phyloP scores from a whole-genome alignment of 2,797 vertebrate genomes.

The Megalops cyprinoides region DNA sequence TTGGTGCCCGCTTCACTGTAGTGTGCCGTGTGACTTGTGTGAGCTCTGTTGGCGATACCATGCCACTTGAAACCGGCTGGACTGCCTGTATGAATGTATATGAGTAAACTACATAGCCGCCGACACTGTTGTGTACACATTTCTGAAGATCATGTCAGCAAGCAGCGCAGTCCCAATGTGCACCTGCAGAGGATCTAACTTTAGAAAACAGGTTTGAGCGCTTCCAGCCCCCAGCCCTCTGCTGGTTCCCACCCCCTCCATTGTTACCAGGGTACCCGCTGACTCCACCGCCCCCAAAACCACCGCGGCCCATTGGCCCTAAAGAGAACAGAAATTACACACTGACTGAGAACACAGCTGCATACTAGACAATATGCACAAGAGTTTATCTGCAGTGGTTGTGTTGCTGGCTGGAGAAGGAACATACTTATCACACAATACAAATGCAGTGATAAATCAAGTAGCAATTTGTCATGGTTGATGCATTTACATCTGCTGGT shows the following conservation, averaged over 20 bases:
- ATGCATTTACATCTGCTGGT: not conserved
- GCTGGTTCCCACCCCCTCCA: conserved; percentile 79
- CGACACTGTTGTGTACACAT: no score
- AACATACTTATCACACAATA: not conserved
- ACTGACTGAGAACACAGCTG: not conserved
- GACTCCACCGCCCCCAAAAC: conserved; percentile 75
- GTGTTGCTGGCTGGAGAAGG: not conserved
- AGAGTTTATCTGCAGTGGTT: no score
- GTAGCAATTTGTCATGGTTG: not conserved
- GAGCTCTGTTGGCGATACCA: no score
- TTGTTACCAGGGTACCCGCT: conserved; percentile 77
- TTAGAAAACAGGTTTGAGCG: conserved; percentile 85
- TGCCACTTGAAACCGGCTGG: no score
- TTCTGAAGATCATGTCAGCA: no score
- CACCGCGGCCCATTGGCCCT: conserved; percentile 84
- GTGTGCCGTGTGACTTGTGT: no score
- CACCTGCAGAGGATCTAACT: no score
- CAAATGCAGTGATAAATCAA: not conserved
- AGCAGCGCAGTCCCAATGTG: no score
- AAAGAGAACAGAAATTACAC: not conserved
- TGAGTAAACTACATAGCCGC: no score
- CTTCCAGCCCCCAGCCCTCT: conserved; percentile 89
- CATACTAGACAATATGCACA: not conserved
- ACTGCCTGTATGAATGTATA: no score
- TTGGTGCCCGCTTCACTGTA: no score